phyloP scores from a whole-genome alignment of 2,888 invertebrate species.

The Cryptus armator region DNA sequence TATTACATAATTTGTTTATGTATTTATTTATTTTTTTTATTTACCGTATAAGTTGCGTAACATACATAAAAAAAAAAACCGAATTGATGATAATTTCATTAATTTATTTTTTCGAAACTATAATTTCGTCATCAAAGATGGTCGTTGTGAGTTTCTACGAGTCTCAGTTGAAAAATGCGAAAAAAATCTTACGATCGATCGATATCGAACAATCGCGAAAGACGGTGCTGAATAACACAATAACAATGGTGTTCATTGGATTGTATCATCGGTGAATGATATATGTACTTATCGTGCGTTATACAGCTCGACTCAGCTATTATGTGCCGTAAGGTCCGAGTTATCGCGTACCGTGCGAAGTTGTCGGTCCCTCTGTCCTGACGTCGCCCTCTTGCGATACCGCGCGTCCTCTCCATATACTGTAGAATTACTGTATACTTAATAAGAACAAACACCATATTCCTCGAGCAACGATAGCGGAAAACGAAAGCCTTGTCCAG shows the following conservation, averaged over 20 bases:
- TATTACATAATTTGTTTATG: too few species aligned
- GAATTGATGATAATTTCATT: too few species aligned
- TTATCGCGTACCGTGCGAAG: neutral
- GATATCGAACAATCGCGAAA: neutral
- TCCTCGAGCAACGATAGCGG: neutral
- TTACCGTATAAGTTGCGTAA: too few species aligned
- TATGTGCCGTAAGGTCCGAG: too few species aligned
- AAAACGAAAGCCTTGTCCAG: neutral
- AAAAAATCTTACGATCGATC: neutral
- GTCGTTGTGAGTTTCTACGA: too few species aligned
- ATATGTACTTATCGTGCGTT: too few species aligned
- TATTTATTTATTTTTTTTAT: too few species aligned
- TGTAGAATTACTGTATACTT: neutral
- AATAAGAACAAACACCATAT: neutral
- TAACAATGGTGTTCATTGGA: neutral
- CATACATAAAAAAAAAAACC: too few species aligned
- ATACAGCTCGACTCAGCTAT: too few species aligned
- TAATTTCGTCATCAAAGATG: too few species aligned
- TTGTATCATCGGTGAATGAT: neutral
- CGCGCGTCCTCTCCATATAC: neutral
- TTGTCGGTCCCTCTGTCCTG: neutral
- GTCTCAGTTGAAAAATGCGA: neutral
- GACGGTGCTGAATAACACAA: constrained; percentile 10
- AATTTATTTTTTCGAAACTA: too few species aligned
- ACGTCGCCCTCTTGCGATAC: neutral